Evolutionary conservation across 2,113 vertebrate genomes (phyloP).

Genomic region (Notechis scutatus): DNA sequence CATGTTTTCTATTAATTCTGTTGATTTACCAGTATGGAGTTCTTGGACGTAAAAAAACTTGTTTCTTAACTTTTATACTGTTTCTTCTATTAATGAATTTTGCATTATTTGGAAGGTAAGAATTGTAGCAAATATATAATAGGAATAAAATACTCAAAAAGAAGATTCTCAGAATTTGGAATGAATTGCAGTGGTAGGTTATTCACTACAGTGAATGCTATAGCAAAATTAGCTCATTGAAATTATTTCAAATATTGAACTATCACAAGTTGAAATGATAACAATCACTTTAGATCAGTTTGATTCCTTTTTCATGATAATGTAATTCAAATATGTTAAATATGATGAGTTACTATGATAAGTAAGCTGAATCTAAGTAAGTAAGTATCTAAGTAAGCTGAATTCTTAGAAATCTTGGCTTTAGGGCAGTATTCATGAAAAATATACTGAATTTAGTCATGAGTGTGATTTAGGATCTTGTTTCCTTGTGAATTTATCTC

Average conservation of each 20-base stretch:
- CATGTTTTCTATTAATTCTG: constrained; percentile 31
- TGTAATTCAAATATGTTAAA: neutral
- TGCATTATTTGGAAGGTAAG: constrained; percentile 3
- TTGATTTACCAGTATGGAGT: constrained; percentile 29
- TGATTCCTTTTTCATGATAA: neutral
- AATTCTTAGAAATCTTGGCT: neutral
- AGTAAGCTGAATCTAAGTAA: neutral
- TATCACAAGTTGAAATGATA: neutral
- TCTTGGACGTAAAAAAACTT: constrained; percentile 20
- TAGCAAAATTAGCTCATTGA: neutral
- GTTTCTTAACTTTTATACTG: neutral
- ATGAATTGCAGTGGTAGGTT: neutral
- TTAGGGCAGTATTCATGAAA: neutral
- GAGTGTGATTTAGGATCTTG: neutral
- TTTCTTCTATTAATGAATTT: constrained; percentile 13
- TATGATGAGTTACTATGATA: neutral
- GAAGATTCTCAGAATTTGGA: neutral
- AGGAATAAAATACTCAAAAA: neutral
- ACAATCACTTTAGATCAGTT: neutral
- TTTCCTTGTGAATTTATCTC: neutral
- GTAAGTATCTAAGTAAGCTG: too few species aligned
- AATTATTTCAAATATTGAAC: neutral
- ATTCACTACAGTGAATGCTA: neutral
- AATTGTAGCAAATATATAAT: constrained; percentile 23
- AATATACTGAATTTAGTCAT: neutral